Evolutionary conservation across 2,797 vertebrate genomes (phyloP).

Genomic region (Ara ararauna): DNA sequence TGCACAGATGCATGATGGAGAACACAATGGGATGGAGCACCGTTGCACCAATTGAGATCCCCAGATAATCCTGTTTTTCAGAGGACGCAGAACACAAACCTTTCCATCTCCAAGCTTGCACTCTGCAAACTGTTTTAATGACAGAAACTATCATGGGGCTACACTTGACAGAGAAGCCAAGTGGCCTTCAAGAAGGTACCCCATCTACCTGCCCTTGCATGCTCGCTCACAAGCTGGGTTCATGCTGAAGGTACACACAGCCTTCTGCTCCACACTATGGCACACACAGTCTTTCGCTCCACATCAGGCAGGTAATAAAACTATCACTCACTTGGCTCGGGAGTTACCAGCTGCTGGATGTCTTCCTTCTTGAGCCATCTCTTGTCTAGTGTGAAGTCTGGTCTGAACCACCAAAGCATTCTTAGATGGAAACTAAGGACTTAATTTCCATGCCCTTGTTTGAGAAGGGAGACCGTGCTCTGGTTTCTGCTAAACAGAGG

Average conservation of each 20-base stretch:
- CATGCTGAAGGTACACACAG: fast-evolving
- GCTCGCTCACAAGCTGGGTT: fast-evolving
- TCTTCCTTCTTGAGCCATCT: neutral
- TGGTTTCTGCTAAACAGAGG: neutral
- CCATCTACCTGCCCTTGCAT: fast-evolving
- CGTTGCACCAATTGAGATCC: neutral
- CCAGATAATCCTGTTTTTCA: neutral
- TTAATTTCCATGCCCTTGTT: neutral
- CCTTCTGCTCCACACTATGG: neutral
- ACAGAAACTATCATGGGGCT: neutral
- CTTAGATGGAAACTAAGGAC: neutral
- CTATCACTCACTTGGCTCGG: neutral
- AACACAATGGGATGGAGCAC: neutral
- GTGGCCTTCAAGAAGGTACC: neutral
- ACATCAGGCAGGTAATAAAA: neutral
- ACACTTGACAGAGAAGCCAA: neutral
- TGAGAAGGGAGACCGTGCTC: neutral
- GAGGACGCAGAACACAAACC: fast-evolving
- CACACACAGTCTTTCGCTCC: neutral
- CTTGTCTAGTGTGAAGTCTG: neutral
- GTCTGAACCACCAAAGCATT: neutral
- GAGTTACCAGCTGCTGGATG: neutral
- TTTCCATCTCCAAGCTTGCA: neutral
- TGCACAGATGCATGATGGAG: neutral
- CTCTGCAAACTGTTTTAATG: neutral